Percentiles rank a stretch among this genome's conserved stretches.
These are phyloP conservation scores for Pelochelys cantorii DNA, from an alignment of 2,797 vertebrate genomes.

Conservation along the genomic window DNA sequence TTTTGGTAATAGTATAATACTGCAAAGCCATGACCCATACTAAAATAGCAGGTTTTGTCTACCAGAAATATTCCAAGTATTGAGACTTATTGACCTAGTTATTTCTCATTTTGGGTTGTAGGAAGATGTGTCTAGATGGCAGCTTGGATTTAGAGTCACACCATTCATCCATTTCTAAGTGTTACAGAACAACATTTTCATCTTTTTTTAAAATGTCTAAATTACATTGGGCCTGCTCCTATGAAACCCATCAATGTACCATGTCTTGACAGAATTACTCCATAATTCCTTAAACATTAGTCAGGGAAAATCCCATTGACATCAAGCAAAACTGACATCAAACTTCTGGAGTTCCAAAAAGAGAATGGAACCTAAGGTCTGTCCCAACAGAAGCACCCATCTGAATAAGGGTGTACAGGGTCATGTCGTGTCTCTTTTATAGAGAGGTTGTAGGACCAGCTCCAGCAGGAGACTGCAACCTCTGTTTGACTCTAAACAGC, in stretches of 20 bases:
- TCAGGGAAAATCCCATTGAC: neutral
- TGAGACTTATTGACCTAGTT: neutral
- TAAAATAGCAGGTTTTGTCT: neutral
- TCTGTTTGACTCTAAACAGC: neutral
- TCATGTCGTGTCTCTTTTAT: neutral
- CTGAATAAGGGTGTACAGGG: neutral
- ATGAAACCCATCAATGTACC: neutral
- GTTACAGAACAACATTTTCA: neutral
- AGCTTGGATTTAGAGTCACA: neutral
- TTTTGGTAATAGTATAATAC: neutral
- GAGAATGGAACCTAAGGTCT: neutral
- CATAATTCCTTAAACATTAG: rapidly evolving
- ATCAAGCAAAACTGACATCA: neutral
- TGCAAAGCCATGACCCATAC: neutral
- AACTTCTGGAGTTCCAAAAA: neutral
- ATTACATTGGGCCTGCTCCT: neutral
- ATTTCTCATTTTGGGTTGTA: neutral
- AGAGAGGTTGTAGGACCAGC: neutral
- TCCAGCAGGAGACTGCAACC: neutral
- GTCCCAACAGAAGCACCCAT: neutral
- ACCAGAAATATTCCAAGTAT: neutral
- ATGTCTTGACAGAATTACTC: neutral
- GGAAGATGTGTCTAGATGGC: neutral
- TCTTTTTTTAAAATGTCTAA: neutral
- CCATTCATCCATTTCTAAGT: neutral